Conservation (phyloP, 2,113 vertebrate genomes). For the Chaetodon auriga region DNA sequence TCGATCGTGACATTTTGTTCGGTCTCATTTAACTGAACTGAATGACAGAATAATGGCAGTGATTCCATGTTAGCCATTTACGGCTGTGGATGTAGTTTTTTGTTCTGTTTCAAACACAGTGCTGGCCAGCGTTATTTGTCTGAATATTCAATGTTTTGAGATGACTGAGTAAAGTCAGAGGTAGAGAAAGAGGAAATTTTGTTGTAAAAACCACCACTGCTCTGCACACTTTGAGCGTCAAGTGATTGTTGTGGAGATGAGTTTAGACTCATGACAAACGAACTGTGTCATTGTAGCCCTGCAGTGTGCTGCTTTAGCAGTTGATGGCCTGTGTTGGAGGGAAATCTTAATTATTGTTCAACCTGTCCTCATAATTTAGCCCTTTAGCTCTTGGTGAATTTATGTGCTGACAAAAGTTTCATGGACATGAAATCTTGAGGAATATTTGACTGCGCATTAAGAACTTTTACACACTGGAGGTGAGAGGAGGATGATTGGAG, state of each 20-base stretch:
- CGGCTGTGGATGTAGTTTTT: not conserved
- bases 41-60: not conserved
- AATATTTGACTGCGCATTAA: not conserved
- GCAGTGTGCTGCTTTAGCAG: too few relatives aligned
- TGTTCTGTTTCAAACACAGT: not conserved
- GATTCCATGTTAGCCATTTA: not conserved
- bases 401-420: not conserved
- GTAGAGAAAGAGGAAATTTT: not conserved
- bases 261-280: not conserved
- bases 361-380: not conserved
- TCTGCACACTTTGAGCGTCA: not conserved
- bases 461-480: constrained; percentile 28
- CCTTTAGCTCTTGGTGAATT: not conserved
- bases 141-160: not conserved
- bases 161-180: not conserved
- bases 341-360: too few relatives aligned
- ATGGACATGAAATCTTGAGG: not conserved
- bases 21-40: not conserved
- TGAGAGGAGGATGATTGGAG: not conserved
- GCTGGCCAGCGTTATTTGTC: not conserved
- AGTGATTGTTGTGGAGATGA: not conserved
- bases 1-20: not conserved
- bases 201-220: not conserved
- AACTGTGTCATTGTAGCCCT: not conserved
- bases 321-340: too few relatives aligned